Evolutionary conservation across 2,113 vertebrate species (phyloP).

Genomic region (Sakesphorus luctuosus): DNA sequence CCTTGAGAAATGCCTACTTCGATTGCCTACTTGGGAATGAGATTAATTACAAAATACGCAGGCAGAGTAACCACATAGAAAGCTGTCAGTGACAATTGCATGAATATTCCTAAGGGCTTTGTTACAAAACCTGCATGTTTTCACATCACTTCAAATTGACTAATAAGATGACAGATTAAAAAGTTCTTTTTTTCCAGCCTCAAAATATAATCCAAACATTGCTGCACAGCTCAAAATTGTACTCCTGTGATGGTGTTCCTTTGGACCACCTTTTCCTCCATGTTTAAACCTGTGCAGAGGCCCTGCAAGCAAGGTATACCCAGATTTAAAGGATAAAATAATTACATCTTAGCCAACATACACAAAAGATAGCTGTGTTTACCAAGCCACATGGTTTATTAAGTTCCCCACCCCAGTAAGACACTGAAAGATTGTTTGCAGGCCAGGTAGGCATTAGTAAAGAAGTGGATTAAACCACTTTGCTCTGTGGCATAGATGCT

Average conservation of each 20-base stretch:
- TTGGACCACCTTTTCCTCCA: neutral
- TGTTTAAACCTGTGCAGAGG: neutral
- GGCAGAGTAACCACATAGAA: neutral
- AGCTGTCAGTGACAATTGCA: neutral
- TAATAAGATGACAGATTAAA: neutral
- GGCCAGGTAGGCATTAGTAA: neutral
- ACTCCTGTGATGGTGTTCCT: neutral
- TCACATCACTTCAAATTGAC: neutral
- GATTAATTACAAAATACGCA: conserved; percentile 19
- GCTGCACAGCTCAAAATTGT: neutral
- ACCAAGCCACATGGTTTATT: neutral
- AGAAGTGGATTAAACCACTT: neutral
- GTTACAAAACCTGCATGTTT: neutral
- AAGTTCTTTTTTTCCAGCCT: neutral
- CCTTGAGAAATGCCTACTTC: conserved; percentile 1
- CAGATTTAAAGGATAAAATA: neutral
- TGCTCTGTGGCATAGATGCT: neutral
- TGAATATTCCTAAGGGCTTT: conserved; percentile 4
- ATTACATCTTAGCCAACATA: neutral
- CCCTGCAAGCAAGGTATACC: neutral
- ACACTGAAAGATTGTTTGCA: neutral
- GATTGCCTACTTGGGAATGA: neutral
- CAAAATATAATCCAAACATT: neutral
- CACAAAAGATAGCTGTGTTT: neutral
- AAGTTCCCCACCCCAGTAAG: neutral